Conservation (phyloP, 2,113 vertebrate species). For the Chiloscyllium plagiosum region DNA sequence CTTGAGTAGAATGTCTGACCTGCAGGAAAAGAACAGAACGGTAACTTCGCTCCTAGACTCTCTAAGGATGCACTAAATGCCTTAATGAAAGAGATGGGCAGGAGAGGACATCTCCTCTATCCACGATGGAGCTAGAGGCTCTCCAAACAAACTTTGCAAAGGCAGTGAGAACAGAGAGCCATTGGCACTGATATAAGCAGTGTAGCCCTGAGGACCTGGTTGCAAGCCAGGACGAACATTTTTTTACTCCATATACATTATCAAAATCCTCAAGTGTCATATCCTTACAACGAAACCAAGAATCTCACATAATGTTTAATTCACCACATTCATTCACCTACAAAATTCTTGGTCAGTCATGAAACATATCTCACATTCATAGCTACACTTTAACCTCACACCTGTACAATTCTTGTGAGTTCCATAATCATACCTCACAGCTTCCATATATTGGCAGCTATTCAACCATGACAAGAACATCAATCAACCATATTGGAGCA, state of each 20-base stretch:
- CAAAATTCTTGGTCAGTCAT: background rate
- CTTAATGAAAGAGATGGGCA: background rate
- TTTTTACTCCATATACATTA: no score
- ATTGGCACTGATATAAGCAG: background rate
- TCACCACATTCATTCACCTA: background rate
- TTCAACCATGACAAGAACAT: background rate
- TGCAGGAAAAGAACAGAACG: background rate
- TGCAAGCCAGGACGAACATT: no score
- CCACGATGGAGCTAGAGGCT: background rate
- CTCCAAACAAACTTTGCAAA: background rate
- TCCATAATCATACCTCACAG: background rate
- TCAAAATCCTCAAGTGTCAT: background rate
- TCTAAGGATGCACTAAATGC: background rate
- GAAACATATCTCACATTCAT: background rate
- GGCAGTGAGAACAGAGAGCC: background rate
- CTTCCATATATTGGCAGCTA: background rate
- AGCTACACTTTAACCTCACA: background rate
- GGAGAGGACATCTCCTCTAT: background rate
- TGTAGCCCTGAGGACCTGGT: background rate
- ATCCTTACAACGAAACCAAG: background rate
- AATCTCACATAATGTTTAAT: background rate
- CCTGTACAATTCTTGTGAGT: background rate
- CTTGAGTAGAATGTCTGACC: no score
- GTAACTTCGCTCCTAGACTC: background rate
- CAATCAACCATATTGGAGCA: background rate